Evolutionary conservation across 1,140 invertebrate genomes (phyloP), one percentile per base, ranked within the genome.

Genomic region (Drosophila eugracilis): DNA sequence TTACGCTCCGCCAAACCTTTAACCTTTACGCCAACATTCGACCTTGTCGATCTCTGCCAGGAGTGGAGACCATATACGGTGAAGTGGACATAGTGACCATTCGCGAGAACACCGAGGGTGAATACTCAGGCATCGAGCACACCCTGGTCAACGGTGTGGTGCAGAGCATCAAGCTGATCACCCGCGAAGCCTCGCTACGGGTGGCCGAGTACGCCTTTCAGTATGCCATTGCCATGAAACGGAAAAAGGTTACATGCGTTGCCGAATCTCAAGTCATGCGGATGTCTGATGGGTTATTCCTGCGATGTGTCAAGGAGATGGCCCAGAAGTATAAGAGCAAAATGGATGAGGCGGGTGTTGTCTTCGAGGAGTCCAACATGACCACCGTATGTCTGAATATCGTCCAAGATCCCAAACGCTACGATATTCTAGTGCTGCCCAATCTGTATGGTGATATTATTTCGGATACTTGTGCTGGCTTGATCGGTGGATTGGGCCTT

Each of bases 61-160:
- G 99, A 15, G 99, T 98, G 86, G 97, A 99, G 92, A 99, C 99
- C 0, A 93, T 99, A 0, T 99, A 99, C 92, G 96, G 99, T 81
- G 95, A 99, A 92, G 99, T 99, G 5, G 97, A 99, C 93, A 96
- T 99, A 57, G 97, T 99, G 0, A 99, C 99, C 9, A 99, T 99
- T 84, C 94, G 99, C 89, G 99, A 99, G 93, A 99, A 99, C 92
- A 99, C 99, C 1, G 99, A 99, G 93, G 99, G 99, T 74, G 99
- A 99, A 94, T 99, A 99, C 92, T 99, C 98, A 14, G 99, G 99
- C 75, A 99, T 99, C 92, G 99, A 99, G 93, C 99, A 99, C 91
- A 97, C 98, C 94, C 99, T 99, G 91, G 98, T 99, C 6, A 96
- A 98, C 91, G 99, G 99, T 21, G 99, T 99, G 73, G 99, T 99